Percentiles rank a stretch among this genome's conserved stretches.
These are phyloP conservation scores for Hemibagrus wyckioides DNA, from an alignment of 2,113 vertebrate species.

Conservation along the genomic window DNA sequence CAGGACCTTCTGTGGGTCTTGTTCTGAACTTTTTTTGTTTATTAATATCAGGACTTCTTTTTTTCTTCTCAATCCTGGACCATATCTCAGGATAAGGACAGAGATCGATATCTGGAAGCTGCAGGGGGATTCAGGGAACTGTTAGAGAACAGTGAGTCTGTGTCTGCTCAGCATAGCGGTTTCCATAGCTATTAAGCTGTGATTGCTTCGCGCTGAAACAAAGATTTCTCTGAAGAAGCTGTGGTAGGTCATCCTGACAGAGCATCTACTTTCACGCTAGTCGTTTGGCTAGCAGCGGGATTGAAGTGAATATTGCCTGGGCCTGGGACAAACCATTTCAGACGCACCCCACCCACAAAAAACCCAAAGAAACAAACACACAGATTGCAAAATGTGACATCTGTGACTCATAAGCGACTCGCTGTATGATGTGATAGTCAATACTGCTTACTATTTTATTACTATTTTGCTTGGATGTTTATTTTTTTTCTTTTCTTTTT, in stretches of 20 bases:
- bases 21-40: neutral
- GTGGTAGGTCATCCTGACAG: constrained; percentile 6
- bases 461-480: neutral
- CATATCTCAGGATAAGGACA: constrained; percentile 16
- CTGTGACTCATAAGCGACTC: neutral
- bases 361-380: neutral
- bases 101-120: constrained; percentile 19
- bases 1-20: neutral
- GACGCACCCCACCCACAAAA: neutral
- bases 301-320: constrained; percentile 33
- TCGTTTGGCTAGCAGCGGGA: constrained; percentile 8
- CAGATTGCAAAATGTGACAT: neutral
- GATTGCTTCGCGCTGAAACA: constrained; percentile 16
- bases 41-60: neutral
- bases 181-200: constrained; percentile 25
- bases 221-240: constrained; percentile 16
- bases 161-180: constrained; percentile 26
- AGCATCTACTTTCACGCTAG: constrained; percentile 16
- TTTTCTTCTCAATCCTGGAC: neutral
- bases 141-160: constrained; percentile 8
- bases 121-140: constrained; percentile 12
- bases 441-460: too few relatives aligned
- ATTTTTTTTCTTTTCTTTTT: neutral
- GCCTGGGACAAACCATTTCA: constrained; percentile 37
- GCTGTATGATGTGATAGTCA: neutral